Conservation (phyloP, 2,797 vertebrate species). For the Corythornis leucogaster region DNA sequence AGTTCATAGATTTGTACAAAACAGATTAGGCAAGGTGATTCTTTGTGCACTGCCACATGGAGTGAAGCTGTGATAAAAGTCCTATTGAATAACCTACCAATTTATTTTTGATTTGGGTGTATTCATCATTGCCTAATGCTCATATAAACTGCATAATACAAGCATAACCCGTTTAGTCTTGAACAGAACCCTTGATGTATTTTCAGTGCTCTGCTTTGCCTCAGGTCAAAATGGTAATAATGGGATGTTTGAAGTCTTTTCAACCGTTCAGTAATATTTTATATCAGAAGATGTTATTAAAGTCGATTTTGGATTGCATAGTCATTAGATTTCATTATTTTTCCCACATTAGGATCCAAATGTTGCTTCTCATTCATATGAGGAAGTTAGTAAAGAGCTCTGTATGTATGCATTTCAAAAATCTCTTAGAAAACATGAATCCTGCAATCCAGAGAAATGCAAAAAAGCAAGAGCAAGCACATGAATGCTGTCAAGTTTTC, state of each 20-base stretch:
- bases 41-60: background rate
- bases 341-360: background rate
- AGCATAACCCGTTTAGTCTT: slow-evolving; percentile 59
- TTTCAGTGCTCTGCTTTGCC: slow-evolving; percentile 57
- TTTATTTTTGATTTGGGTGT: background rate
- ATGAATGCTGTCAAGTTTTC: background rate
- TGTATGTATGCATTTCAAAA: background rate
- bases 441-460: background rate
- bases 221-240: slow-evolving; percentile 60
- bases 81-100: background rate
- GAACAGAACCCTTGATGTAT: slow-evolving; percentile 54
- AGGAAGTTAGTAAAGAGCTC: slow-evolving; percentile 2
- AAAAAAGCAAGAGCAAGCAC: background rate
- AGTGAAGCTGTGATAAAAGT: background rate
- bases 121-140: slow-evolving; percentile 20
- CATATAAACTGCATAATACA: slow-evolving; percentile 36
- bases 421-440: background rate
- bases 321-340: slow-evolving; percentile 37
- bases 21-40: background rate
- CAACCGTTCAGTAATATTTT: slow-evolving; percentile 48
- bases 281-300: slow-evolving; percentile 51
- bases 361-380: background rate
- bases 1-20: background rate
- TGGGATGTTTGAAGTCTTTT: slow-evolving; percentile 62
- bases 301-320: slow-evolving; percentile 24